A percentile compares a stretch with the other conserved stretches of the same genome.
phyloP scores from a whole-genome alignment of 2,888 invertebrate genomes.

The Ormyrus pomaceus region DNA sequence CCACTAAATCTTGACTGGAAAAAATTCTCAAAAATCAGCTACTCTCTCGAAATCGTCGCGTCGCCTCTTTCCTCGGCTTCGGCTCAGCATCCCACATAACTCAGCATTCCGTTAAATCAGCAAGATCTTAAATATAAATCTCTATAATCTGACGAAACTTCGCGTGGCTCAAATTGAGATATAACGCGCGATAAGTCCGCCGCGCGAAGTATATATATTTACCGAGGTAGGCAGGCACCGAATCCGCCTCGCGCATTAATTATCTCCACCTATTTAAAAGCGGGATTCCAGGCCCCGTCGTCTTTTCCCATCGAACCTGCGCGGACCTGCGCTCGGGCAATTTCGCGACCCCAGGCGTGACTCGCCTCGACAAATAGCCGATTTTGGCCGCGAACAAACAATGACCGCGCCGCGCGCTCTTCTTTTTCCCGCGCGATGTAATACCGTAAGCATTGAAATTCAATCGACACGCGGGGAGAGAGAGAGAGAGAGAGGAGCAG shows the following conservation, averaged over 20 bases:
- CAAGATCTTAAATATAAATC: conserved; percentile 53
- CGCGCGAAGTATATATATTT: conserved; percentile 12
- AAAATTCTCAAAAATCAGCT: conserved; percentile 24
- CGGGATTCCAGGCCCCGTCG: conserved; percentile 12
- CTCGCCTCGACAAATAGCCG: conserved; percentile 29
- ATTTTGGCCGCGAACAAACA: conserved; percentile 40
- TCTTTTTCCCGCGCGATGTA: conserved; percentile 22
- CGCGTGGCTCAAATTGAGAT: conserved; percentile 44
- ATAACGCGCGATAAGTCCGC: conserved; percentile 49
- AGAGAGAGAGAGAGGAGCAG: not conserved
- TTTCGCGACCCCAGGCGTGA: conserved; percentile 21
- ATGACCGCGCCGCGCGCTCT: conserved; percentile 9
- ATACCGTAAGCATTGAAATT: conserved; percentile 38
- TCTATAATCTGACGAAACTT: conserved; percentile 45
- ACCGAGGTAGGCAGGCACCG: not conserved
- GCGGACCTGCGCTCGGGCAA: not conserved
- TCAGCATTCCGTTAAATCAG: conserved; percentile 28
- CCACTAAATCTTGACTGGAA: not conserved
- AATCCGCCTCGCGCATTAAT: conserved; percentile 45
- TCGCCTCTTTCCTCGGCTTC: not conserved
- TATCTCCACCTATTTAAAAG: conserved; percentile 2
- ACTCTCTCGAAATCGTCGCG: conserved; percentile 20
- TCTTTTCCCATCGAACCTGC: not conserved
- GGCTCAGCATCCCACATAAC: conserved; percentile 43
- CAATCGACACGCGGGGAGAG: conserved; percentile 37